phyloP scores from a whole-genome alignment of 2,797 vertebrate species.

The Enteromius mattozi region DNA sequence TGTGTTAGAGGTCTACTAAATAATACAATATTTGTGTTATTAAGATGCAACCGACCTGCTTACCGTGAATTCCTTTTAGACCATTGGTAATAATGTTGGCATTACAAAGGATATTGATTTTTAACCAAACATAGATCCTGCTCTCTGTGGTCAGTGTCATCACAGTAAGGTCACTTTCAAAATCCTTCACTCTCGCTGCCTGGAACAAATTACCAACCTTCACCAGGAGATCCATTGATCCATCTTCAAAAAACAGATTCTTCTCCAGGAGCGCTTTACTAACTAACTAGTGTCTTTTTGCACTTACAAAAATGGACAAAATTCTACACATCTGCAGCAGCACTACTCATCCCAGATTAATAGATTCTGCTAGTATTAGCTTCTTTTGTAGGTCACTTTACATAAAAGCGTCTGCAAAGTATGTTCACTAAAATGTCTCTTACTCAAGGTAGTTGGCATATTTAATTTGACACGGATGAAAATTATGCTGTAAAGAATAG shows the following conservation, averaged over 20 bases:
- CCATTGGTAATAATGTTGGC: conserved; percentile 1
- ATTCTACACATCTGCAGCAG: background rate
- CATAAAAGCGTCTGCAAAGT: background rate
- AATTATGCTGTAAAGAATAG: background rate
- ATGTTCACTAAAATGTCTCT: background rate
- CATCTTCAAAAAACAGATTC: background rate
- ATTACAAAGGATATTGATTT: conserved; percentile 14
- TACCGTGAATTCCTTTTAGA: background rate
- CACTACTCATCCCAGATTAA: background rate
- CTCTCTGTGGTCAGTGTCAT: conserved; percentile 25
- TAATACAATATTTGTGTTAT: conserved; percentile 9
- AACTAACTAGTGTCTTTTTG: background rate
- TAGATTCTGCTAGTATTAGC: background rate
- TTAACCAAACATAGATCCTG: background rate
- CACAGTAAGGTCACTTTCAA: conserved; percentile 31
- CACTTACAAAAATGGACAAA: background rate
- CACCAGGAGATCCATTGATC: conserved; percentile 37
- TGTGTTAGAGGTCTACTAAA: conserved; percentile 12
- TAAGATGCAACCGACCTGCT: conserved; percentile 2
- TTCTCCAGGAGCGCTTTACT: conserved; percentile 1
- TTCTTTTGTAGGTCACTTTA: conserved; percentile 1
- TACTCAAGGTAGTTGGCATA: background rate
- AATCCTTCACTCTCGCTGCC: conserved; percentile 16
- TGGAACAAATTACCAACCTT: conserved; percentile 42
- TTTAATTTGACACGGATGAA: background rate